Evolutionary conservation across 2,113 vertebrate species (phyloP).

Genomic region (Struthidea cinerea): DNA sequence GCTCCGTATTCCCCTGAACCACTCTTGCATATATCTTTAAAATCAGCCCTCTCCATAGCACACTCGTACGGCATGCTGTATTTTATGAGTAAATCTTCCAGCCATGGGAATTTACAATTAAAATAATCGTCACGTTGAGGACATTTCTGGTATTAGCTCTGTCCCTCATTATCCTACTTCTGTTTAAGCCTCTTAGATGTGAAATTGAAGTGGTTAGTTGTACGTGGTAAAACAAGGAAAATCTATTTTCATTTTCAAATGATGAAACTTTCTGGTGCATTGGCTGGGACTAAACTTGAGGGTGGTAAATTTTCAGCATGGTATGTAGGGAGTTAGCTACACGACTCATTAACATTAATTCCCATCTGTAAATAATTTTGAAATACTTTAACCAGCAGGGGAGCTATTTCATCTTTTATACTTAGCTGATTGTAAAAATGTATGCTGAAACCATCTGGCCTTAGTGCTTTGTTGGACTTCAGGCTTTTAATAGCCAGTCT

Average conservation of each 20-base stretch:
- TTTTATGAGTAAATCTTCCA: slow-evolving; percentile 24
- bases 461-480: slow-evolving; percentile 58
- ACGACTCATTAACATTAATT: slow-evolving; percentile 67
- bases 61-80: background rate
- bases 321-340: slow-evolving; percentile 47
- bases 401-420: slow-evolving; percentile 67
- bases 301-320: slow-evolving; percentile 39
- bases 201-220: slow-evolving; percentile 6
- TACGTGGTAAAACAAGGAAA: slow-evolving; percentile 17
- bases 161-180: background rate
- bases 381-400: slow-evolving; percentile 63
- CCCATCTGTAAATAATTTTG: slow-evolving; percentile 66
- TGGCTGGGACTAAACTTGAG: slow-evolving; percentile 40
- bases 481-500: slow-evolving; percentile 57
- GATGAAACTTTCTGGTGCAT: slow-evolving; percentile 30
- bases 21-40: background rate
- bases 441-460: slow-evolving; percentile 71
- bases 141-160: background rate
- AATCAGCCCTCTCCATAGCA: background rate
- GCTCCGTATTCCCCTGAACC: background rate
- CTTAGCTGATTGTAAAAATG: slow-evolving; percentile 66
- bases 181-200: background rate
- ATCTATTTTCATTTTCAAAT: slow-evolving; percentile 19
- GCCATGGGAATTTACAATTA: slow-evolving; percentile 11
- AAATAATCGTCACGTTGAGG: background rate